Evolutionary conservation across 1,140 invertebrate species (phyloP).

Genomic region (Yoshiicerus persimilis): DNA sequence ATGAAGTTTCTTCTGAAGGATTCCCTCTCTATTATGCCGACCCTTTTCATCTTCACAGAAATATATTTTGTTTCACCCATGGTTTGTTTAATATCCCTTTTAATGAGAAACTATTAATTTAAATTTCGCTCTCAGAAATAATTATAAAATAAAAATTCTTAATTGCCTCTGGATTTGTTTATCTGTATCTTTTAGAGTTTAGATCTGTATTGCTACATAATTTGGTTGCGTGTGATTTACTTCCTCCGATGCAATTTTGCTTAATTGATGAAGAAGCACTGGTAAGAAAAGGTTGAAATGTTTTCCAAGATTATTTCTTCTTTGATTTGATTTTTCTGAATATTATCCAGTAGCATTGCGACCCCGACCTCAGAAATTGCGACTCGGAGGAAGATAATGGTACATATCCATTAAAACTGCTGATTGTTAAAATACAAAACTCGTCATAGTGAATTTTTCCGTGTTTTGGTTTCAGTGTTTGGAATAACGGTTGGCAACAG

Average conservation of each 20-base stretch:
- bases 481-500: not conserved
- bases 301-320: too few species aligned
- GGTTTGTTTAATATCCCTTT: not conserved
- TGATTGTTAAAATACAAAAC: too few species aligned
- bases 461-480: too few species aligned
- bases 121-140: too few species aligned
- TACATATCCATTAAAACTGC: not conserved
- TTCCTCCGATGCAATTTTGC: not conserved
- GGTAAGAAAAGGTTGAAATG: not conserved
- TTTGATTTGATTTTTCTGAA: too few species aligned
- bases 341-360: not conserved
- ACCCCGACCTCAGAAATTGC: not conserved
- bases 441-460: not conserved
- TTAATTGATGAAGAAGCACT: not conserved
- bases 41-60: not conserved
- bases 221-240: not conserved
- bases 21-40: too few species aligned
- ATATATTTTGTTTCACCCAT: not conserved
- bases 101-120: too few species aligned
- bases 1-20: too few species aligned
- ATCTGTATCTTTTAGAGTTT: not conserved
- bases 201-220: not conserved
- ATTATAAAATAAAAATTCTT: not conserved
- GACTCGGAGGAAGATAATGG: not conserved
- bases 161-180: too few species aligned